These are phyloP conservation scores for Brachyptera risi DNA, from an alignment of 2,888 invertebrate genomes.

Conservation along the genomic window DNA sequence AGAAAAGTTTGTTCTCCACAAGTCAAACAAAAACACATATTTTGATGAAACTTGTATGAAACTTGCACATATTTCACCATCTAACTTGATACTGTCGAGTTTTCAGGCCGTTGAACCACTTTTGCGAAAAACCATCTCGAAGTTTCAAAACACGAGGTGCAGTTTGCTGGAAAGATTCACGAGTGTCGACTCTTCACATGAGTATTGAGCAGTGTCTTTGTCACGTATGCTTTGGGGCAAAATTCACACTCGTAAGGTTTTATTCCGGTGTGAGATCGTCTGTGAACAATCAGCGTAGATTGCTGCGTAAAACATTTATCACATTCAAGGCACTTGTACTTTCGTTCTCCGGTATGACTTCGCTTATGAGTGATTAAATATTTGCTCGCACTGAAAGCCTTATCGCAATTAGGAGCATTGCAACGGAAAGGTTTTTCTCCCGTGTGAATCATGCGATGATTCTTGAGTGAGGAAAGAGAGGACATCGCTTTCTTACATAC, in stretches of 20 bases:
- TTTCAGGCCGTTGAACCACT: too few relatives aligned
- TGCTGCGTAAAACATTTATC: constrained; percentile 38
- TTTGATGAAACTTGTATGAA: too few relatives aligned
- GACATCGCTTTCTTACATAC: constrained; percentile 33
- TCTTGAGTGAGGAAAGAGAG: constrained; percentile 31
- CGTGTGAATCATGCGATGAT: constrained; percentile 33
- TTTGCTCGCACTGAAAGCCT: constrained; percentile 42
- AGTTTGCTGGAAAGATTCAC: background rate
- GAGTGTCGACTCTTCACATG: constrained; percentile 24
- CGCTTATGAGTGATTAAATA: constrained; percentile 44
- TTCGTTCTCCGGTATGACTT: constrained; percentile 52
- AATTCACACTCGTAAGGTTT: constrained; percentile 22
- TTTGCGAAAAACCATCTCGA: too few relatives aligned
- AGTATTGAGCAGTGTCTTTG: constrained; percentile 23
- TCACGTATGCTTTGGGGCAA: constrained; percentile 24
- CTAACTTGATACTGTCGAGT: too few relatives aligned
- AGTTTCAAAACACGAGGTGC: too few relatives aligned
- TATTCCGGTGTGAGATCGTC: constrained; percentile 25
- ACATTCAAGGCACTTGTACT: constrained; percentile 52
- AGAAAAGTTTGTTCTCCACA: too few relatives aligned
- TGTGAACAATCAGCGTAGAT: constrained; percentile 24
- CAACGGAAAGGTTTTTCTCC: constrained; percentile 29
- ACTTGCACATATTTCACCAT: too few relatives aligned
- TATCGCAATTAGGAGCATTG: constrained; percentile 21
- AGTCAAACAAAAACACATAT: too few relatives aligned